Evolutionary conservation across 2,797 vertebrate genomes (phyloP), one percentile per base, ranked within the genome.

Genomic region (Sebastiscus albofasciatus): DNA sequence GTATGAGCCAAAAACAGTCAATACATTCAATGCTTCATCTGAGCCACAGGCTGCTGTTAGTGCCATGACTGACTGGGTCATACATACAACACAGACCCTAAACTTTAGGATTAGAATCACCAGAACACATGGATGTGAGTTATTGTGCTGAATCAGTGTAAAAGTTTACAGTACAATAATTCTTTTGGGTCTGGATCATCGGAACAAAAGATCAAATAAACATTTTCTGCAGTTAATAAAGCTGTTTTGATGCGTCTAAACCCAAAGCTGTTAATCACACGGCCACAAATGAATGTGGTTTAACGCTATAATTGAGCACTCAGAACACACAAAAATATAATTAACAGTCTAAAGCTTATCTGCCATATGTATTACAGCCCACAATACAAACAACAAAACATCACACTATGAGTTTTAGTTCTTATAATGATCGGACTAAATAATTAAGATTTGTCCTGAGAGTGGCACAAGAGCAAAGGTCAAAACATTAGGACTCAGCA

Each of bases 11-110:
- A 77, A 79, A 80, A 56, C 39, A 54, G 77, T 88, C 86, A 84
- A 90, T 91, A 90, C 89, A 88, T 89, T 73, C 55, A 67, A 70
- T 52, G 39, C 61, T 72, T 80, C 70, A 58, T 59, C 77, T 67
- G 58, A 79, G 73, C 82, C 79, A 85, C 78, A 86, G 83, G 69
- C 88, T 76, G 61, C 33, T 78, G 82, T 82, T 76, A 77, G 79
- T 39, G 60, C 74, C 46, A 80, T 54, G 68, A 52, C 80, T 26
- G 75, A 80, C 58, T 52, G 62, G 71, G 70, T 87, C 77, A 79
- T 61, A 76, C 87, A 85, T 82, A 77, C 80, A 82, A 77, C 27
- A 83, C 54, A 60, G 54, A 39, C 13, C 33, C 67, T 33, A 78
- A 75, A 77, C 34, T 24, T 49, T 20, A 66, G 59, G 36, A 75